A percentile compares a stretch with the other conserved stretches of the same genome.
Evolutionary conservation across 2,888 invertebrate genomes (phyloP).

Genomic region (Epiblema foenella): DNA sequence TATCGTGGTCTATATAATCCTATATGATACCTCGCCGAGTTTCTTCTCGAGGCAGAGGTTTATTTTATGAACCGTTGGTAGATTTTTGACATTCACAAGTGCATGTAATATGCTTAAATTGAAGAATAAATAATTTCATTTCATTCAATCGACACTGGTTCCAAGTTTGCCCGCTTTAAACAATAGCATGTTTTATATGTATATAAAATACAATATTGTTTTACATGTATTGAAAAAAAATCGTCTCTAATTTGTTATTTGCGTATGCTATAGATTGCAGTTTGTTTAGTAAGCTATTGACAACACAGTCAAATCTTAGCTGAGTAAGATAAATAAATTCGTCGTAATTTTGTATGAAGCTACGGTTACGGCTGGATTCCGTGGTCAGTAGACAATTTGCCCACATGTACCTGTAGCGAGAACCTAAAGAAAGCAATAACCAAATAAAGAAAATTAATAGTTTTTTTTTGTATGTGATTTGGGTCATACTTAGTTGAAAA

Average conservation of each 20-base stretch:
- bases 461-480: neutral
- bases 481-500: no score
- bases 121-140: no score
- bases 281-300: neutral
- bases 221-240: neutral
- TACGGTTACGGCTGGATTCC: neutral
- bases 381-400: neutral
- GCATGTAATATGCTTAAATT: no score
- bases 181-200: neutral
- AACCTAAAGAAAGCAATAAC: neutral
- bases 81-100: no score
- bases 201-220: no score
- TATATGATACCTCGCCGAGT: no score
- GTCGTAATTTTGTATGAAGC: neutral
- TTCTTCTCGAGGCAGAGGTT: no score
- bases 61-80: no score
- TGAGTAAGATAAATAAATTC: neutral
- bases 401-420: conserved; percentile 8
- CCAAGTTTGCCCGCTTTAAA: neutral
- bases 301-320: neutral
- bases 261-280: no score
- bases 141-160: neutral
- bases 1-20: neutral
- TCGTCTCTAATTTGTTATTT: no score
- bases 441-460: neutral